A percentile compares a stretch with the other conserved stretches of the same genome.
Evolutionary conservation across 2,888 invertebrate species (phyloP).

Genomic region (Hypolimnas misippus): DNA sequence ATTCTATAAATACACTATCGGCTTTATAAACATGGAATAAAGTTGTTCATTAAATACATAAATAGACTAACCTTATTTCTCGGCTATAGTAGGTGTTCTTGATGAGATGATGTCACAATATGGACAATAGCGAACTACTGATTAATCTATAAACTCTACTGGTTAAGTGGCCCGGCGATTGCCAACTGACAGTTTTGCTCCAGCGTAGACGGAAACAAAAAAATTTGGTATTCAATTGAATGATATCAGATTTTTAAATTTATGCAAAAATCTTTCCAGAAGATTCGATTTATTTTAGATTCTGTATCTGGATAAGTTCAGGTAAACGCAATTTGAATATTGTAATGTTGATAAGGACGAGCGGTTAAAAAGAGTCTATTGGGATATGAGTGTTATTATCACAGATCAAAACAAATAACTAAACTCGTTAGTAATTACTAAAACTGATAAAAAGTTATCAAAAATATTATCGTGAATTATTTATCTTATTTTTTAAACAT

Average conservation of each 20-base stretch:
- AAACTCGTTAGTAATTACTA: too few relatives aligned
- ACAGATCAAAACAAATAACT: not conserved
- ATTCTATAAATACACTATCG: constrained; percentile 22
- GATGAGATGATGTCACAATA: constrained; percentile 16
- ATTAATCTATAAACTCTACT: constrained; percentile 12
- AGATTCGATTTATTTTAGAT: constrained; percentile 8
- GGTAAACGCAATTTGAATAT: not conserved
- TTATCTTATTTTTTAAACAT: too few relatives aligned
- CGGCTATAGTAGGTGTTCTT: constrained; percentile 34
- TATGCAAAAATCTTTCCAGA: constrained; percentile 19
- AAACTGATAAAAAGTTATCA: too few relatives aligned
- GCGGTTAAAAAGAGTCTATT: not conserved
- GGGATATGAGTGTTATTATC: too few relatives aligned
- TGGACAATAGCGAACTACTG: not conserved
- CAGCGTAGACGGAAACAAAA: not conserved
- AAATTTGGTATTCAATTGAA: constrained; percentile 32
- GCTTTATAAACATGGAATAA: constrained; percentile 19
- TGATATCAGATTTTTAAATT: constrained; percentile 22
- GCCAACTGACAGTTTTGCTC: constrained; percentile 27
- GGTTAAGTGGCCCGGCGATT: constrained; percentile 24
- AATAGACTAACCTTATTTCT: constrained; percentile 47
- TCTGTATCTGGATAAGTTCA: not conserved
- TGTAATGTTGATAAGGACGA: too few relatives aligned
- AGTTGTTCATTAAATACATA: constrained; percentile 41
- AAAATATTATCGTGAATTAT: too few relatives aligned